phyloP scores from a whole-genome alignment of 2,797 vertebrate species.

The Crotalus adamanteus region DNA sequence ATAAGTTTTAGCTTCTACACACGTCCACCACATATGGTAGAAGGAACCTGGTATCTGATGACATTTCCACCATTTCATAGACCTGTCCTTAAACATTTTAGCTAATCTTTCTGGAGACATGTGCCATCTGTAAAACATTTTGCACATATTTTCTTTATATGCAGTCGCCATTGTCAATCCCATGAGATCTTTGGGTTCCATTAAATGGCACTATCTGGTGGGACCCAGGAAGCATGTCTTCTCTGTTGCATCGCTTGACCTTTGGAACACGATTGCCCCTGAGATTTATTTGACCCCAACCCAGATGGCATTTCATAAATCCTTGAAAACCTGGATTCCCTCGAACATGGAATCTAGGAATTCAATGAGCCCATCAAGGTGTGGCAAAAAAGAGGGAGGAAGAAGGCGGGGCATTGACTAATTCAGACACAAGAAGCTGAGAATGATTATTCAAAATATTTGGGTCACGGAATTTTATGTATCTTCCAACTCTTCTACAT shows the following conservation, averaged over 20 bases:
- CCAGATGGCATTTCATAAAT: neutral
- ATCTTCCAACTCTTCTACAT: neutral
- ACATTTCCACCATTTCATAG: no score
- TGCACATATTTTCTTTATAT: no score
- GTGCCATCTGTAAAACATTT: no score
- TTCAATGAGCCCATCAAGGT: neutral
- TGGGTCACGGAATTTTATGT: neutral
- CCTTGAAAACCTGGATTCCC: neutral
- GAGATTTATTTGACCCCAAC: neutral
- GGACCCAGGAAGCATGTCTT: neutral
- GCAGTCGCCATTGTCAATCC: neutral
- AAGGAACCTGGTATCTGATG: no score
- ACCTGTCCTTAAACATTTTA: no score
- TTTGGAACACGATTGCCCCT: neutral
- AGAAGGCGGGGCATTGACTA: neutral
- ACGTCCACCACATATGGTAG: no score
- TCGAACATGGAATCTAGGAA: neutral
- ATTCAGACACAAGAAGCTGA: neutral
- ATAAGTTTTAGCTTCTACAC: no score
- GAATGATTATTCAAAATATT: neutral
- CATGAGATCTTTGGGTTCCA: neutral
- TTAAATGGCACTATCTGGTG: neutral
- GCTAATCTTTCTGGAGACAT: no score
- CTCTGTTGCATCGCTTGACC: neutral
- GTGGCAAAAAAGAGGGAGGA: neutral